phyloP scores from a whole-genome alignment of 2,888 invertebrate genomes.

The Lithophane socia region DNA sequence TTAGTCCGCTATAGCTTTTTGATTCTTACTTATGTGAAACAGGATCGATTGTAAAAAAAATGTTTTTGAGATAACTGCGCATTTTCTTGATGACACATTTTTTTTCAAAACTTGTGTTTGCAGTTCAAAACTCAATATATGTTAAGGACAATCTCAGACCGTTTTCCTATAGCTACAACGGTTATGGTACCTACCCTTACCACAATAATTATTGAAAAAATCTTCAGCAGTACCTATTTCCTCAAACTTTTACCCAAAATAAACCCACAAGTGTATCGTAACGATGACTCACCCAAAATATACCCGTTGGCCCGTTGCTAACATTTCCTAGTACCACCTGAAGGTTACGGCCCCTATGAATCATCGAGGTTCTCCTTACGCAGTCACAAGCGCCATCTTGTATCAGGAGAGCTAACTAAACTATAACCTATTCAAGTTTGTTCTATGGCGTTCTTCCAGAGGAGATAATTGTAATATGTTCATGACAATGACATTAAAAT shows the following conservation, averaged over 20 bases:
- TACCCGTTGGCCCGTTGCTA: slow-evolving; percentile 14
- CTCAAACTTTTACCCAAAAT: background rate
- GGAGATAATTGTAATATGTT: background rate
- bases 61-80: too few species aligned
- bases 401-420: background rate
- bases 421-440: background rate
- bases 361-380: slow-evolving; percentile 8
- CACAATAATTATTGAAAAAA: background rate
- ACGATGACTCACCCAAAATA: slow-evolving; percentile 20
- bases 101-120: too few species aligned
- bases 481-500: background rate
- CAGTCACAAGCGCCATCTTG: slow-evolving; percentile 31
- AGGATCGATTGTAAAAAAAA: background rate
- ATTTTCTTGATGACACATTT: too few species aligned
- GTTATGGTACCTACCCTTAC: too few species aligned
- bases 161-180: too few species aligned
- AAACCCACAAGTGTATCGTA: too few species aligned
- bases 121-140: too few species aligned
- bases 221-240: background rate
- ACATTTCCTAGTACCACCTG: background rate
- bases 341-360: slow-evolving; percentile 22
- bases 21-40: background rate
- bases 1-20: background rate
- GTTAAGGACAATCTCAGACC: too few species aligned
- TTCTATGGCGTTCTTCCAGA: background rate